phyloP scores from a whole-genome alignment of 2,797 vertebrate genomes.

The Pseudochirops corinnae region DNA sequence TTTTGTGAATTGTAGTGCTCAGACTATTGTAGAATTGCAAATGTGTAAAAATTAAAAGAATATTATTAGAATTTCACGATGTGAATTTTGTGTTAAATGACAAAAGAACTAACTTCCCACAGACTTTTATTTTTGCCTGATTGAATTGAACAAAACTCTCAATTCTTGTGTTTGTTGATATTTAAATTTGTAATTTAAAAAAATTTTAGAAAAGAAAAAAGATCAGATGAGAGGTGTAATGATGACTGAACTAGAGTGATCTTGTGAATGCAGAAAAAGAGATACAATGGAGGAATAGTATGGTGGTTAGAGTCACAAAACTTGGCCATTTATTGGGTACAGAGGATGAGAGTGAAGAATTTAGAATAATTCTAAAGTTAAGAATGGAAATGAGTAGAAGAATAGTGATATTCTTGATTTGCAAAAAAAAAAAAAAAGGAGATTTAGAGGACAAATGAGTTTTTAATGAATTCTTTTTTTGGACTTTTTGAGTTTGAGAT shows the following conservation, averaged over 20 bases:
- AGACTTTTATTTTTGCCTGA: slow-evolving; percentile 45
- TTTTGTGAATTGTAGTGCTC: too few species aligned
- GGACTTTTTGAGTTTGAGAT: neutral
- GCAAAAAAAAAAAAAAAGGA: neutral
- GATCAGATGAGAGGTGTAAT: neutral
- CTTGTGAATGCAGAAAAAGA: neutral
- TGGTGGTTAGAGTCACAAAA: neutral
- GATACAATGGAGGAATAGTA: neutral
- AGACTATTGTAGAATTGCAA: neutral
- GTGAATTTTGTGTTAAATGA: slow-evolving; percentile 55
- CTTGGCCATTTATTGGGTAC: neutral
- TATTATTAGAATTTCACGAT: slow-evolving; percentile 48
- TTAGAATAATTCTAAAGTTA: neutral
- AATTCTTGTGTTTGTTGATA: neutral
- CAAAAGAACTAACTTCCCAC: slow-evolving; percentile 5
- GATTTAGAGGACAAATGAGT: neutral
- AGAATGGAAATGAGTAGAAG: neutral
- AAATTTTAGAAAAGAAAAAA: neutral
- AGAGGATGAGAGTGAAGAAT: neutral
- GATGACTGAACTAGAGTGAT: neutral
- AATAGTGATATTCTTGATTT: neutral
- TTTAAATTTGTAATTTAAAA: neutral
- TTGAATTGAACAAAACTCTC: neutral
- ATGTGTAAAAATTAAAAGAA: slow-evolving; percentile 52
- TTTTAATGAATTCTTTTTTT: neutral